Evolutionary conservation across 1,140 invertebrate species (phyloP).

Genomic region (Rhyacophila brunnea): DNA sequence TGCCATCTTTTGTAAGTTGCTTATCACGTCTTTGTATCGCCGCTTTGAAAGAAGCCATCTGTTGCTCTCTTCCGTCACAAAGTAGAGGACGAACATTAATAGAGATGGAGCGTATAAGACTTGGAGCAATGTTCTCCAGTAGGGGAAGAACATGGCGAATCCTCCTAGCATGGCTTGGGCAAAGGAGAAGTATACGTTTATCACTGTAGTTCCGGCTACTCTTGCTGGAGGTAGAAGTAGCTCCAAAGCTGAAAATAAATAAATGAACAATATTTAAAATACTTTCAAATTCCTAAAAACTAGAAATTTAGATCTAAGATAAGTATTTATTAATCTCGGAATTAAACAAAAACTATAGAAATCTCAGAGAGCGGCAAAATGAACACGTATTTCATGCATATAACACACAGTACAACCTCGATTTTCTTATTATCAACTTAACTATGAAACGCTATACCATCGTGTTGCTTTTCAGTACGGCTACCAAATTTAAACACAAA

Average conservation of each 20-base stretch:
- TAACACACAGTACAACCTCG: no score
- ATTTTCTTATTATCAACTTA: no score
- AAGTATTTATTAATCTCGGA: no score
- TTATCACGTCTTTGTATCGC: conserved; percentile 61
- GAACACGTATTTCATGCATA: no score
- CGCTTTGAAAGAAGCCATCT: conserved; percentile 69
- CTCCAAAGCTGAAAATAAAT: conserved; percentile 58
- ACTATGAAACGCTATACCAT: no score
- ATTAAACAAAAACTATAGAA: no score
- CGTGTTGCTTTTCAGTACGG: no score
- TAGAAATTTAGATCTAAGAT: no score
- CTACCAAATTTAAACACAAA: no score
- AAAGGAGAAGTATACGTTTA: conserved; percentile 56
- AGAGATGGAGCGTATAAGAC: conserved; percentile 57
- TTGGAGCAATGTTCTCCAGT: conserved; percentile 61
- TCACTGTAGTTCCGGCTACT: conserved; percentile 52
- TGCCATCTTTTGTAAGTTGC: conserved; percentile 61
- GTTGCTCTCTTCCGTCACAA: conserved; percentile 48
- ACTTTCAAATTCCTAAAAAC: no score
- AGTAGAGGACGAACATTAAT: conserved; percentile 49
- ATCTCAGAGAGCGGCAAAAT: no score
- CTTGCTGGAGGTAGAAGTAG: conserved; percentile 61
- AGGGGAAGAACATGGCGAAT: conserved; percentile 56
- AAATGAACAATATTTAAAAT: no score
- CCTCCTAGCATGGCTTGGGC: conserved; percentile 58